phyloP scores from a whole-genome alignment of 2,113 vertebrate species.

The Ammospiza caudacuta region DNA sequence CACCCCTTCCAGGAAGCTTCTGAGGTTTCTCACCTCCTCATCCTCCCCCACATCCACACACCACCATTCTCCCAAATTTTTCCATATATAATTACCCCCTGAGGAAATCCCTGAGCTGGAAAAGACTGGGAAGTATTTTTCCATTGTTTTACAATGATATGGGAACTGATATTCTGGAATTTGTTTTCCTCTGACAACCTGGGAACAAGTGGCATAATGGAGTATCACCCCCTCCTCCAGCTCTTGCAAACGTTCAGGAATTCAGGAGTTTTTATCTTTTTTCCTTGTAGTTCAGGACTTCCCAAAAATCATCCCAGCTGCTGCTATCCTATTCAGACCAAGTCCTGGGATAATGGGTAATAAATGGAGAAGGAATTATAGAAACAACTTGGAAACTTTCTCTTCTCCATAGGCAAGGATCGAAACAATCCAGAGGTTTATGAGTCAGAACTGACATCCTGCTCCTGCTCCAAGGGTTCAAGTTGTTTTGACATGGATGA shows the following conservation, averaged over 20 bases:
- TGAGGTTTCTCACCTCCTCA: neutral
- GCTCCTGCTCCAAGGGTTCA: neutral
- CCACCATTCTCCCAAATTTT: neutral
- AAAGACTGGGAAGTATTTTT: neutral
- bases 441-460: neutral
- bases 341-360: neutral
- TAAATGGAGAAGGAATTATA: neutral
- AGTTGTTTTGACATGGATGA: rapidly evolving
- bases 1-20: neutral
- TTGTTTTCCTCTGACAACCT: too few relatives aligned
- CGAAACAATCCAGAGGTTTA: neutral
- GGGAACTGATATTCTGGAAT: neutral
- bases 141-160: neutral
- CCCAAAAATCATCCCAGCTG: neutral
- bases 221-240: neutral
- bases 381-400: neutral
- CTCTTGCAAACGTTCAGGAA: neutral
- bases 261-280: neutral
- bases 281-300: neutral
- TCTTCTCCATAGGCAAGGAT: neutral
- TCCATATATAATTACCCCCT: rapidly evolving
- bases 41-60: neutral
- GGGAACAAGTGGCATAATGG: neutral
- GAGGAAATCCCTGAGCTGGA: neutral
- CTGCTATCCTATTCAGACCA: neutral